A percentile compares a stretch with the other conserved stretches of the same genome.
These are phyloP conservation scores for Ara ararauna DNA, from an alignment of 2,797 vertebrate species.

Conservation along the genomic window DNA sequence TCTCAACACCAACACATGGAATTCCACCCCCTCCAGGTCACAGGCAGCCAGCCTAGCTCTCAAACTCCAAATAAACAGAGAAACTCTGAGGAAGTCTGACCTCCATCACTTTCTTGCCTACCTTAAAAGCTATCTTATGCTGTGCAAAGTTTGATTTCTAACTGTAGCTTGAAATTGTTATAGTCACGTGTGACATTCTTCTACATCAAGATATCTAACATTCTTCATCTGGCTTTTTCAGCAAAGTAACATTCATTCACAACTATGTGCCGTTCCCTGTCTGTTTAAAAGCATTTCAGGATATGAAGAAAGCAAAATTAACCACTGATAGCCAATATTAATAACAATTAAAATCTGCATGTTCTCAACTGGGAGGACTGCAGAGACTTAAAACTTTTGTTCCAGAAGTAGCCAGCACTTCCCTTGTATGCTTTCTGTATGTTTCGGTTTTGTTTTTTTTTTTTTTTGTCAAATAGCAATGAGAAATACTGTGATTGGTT, in stretches of 20 bases:
- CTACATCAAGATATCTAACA: neutral
- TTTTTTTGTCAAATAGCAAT: neutral
- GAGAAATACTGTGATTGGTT: neutral
- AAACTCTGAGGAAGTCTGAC: neutral
- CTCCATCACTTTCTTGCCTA: neutral
- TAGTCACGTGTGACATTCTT: neutral
- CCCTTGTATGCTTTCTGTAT: neutral
- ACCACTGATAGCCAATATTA: neutral
- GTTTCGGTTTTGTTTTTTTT: neutral
- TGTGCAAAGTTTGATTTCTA: neutral
- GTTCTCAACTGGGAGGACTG: neutral
- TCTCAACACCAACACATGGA: neutral
- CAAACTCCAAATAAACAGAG: neutral
- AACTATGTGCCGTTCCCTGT: neutral
- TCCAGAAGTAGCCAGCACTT: neutral
- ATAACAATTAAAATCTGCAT: neutral
- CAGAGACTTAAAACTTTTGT: neutral
- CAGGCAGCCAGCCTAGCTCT: neutral
- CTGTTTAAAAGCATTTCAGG: neutral
- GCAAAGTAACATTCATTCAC: neutral
- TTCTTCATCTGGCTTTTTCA: neutral
- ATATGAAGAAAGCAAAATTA: neutral
- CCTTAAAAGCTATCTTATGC: neutral
- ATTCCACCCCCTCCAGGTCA: neutral
- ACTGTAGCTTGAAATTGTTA: neutral